Base-by-base conservation (phyloP, 2,888 invertebrate genomes). In the Agrotis puta region DNA sequence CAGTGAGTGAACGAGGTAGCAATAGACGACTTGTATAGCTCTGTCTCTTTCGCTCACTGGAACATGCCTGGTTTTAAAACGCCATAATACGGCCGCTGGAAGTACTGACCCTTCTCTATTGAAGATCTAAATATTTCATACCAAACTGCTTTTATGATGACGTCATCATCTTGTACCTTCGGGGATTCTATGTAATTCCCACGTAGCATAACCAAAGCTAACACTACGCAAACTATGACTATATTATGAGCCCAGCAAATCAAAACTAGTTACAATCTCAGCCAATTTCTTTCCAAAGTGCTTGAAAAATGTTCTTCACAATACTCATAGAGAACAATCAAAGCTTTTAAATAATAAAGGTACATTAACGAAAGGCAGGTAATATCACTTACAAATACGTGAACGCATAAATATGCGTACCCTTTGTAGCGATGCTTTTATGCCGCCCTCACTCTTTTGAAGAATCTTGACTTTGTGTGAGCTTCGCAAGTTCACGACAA, bases 401-500 rank as follows among this genome's bases (percentile, higher is more conserved):
- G 64, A 65, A 58, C 54, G 59, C 74, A 70, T 74, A 77, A 69
- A 69, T 80, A 64, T 73, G 39, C 24, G 51, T 66, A 62, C 39
- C 70, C 39, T 81, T 77, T 80, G 74, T 74, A 47, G 64, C 74
- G 47, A 66, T 43, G 78, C 80, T 74, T 81, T 80, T 65, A 81
- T 74, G 61, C 68, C 74, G 24, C 79, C 82, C 73, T 70, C 67
- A 71, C 79, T 79, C 77, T 82, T 81, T 79, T 71, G 70, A 79
- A 67, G 77, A 57, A 82, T 62, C 71, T 70, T 47, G 74, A 81
- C 82, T 72, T 81, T 75, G 76, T 72, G 79, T 65, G 70, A 70
- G 71, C 73, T 59, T 77, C 59, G 66, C 64, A 77, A 82, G 82
- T 82, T 76, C 79, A 71, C 72, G 70, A 82, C 82, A 82, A 82